Base-by-base conservation (phyloP, 2,113 vertebrate genomes). In the Leptodactylus fuscus region DNA sequence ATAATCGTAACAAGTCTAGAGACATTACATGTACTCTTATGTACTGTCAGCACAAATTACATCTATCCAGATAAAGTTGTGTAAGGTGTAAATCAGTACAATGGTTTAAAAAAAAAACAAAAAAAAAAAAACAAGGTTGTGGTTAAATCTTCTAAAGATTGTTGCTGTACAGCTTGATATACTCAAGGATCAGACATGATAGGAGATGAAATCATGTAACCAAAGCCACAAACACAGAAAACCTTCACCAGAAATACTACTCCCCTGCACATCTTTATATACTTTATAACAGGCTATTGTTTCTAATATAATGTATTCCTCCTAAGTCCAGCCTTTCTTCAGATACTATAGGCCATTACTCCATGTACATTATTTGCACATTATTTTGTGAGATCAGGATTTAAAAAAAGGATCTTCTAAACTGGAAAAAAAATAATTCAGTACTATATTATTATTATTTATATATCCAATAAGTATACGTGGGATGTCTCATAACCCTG, bases 141-240 rank as follows among this genome's bases (percentile, higher is more conserved):
- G 18, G 60, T 49, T 81, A 49, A 46, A 81, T 34, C 24, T 48
- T 69, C 48, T 67, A 34, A 65, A 69, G 44, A 62, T 69, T 49
- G 80, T 18, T 69, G 41, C 60, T 81, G 27, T 34, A 27, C 11
- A 65, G 13, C 22, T 48, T 69, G 2, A 38, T 20, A 16, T 24
- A 65, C 48, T 24, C 5, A 22, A 34, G 53, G 15, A 41, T 24
- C 55, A 48, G 9, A 48, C 69, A 44, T 53, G 46, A 69, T 16
- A 18, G 32, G 78, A 41, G 34, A 65, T 38, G 22, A 24, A 29
- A 60, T 24, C 8, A 24, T 12, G 18, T 46, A 24, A 65, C 36
- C 78, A 81, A 8, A 74, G 20, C 38, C 20, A 60, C 36, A 55
- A 44, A 65, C 1, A 36, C 29, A 62, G 12, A 29, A 22, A 38